Base-by-base conservation (phyloP, 2,113 vertebrate genomes). In the Zeus faber region DNA sequence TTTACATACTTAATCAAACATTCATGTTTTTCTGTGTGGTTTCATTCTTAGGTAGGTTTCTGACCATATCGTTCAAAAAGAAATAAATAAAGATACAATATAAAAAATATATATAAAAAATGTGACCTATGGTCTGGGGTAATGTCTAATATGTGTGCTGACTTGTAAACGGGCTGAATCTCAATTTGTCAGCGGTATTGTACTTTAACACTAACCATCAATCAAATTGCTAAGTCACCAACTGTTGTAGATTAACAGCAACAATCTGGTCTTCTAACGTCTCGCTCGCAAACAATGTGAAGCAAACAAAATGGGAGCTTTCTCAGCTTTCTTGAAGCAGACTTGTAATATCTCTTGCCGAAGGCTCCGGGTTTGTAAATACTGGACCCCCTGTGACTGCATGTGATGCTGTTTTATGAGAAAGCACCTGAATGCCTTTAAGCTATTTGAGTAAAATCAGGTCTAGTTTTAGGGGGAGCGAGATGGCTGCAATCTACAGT, bases 211-310 rank as follows among this genome's bases (percentile, higher is more conserved):
- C 31, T 33, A 33, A 13, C 31, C 31, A 33, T 10, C 8, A 33
- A 10, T 33, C 31, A 33, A 10, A 4, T 33, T 9, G 4, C 2
- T 33, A 33, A 13, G 8, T n/a, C n/a, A n/a, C n/a, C n/a, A n/a
- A n/a, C 13, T 33, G 31, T 33, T 13, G 31, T 8, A 33, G 31
- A 33, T 8, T 33, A 33, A 33, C 31, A 33, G n/a, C n/a, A n/a
- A n/a, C n/a, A n/a, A n/a, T n/a, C n/a, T n/a, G n/a, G n/a, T n/a
- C n/a, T n/a, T n/a, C n/a, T n/a, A n/a, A n/a, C n/a, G n/a, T n/a
- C n/a, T n/a, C n/a, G n/a, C n/a, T n/a, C n/a, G n/a, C 74, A 43
- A 47, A 70, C 55, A 51, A 29, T 25, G 54, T 40, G 54, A 72
- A 3, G 26, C 22, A 62, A 47, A 4, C 27, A 23, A 29, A 44